Percentiles rank a stretch among this genome's conserved stretches.
These are phyloP conservation scores for Neosalanx taihuensis DNA, from an alignment of 2,797 vertebrate genomes.

Conservation along the genomic window DNA sequence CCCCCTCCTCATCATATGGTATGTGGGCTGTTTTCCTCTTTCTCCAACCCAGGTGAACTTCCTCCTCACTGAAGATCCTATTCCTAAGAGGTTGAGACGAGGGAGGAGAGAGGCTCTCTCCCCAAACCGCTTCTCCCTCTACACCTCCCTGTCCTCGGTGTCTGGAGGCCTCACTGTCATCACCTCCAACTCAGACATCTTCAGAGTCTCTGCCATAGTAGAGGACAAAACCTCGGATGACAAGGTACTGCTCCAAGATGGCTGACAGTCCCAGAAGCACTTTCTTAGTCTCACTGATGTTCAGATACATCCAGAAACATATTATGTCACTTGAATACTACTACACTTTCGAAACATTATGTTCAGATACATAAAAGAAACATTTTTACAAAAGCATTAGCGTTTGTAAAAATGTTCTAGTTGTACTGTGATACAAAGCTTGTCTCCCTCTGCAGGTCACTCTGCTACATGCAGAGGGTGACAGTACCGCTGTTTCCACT, in stretches of 20 bases:
- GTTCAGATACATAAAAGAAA: background rate
- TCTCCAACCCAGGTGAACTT: slow-evolving; percentile 76
- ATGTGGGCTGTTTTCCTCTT: background rate
- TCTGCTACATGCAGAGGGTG: slow-evolving; percentile 72
- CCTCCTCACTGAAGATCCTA: slow-evolving; percentile 82
- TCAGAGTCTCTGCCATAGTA: slow-evolving; percentile 73
- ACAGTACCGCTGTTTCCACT: slow-evolving; percentile 34
- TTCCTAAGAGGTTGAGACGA: slow-evolving; percentile 25
- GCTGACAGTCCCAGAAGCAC: background rate
- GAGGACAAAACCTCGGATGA: slow-evolving; percentile 72
- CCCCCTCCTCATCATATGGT: background rate
- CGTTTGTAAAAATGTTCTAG: background rate
- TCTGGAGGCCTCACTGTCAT: slow-evolving; percentile 87
- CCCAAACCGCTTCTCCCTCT: slow-evolving; percentile 79
- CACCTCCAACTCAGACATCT: slow-evolving; percentile 80
- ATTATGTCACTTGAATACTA: background rate
- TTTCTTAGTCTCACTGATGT: background rate
- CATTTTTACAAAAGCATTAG: background rate
- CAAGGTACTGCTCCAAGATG: slow-evolving; percentile 57
- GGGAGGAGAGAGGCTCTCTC: slow-evolving; percentile 64
- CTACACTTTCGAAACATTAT: background rate
- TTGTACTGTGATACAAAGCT: background rate
- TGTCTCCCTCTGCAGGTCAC: slow-evolving; percentile 72
- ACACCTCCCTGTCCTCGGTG: slow-evolving; percentile 72
- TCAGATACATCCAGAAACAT: background rate